Conservation (phyloP, 1,140 invertebrate species). For the Drosophila lini region DNA sequence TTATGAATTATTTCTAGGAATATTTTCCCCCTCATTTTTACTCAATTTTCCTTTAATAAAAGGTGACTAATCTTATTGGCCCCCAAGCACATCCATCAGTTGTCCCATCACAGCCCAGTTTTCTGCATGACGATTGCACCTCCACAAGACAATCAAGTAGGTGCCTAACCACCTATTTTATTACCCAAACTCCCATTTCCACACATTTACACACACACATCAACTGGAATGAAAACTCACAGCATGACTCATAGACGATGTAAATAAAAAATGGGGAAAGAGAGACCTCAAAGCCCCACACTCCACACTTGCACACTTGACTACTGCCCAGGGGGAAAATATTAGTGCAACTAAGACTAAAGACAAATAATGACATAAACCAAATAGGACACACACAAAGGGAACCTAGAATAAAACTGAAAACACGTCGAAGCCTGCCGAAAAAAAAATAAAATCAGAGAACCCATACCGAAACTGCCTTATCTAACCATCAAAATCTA, state of each 20-base stretch:
- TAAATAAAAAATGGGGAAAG: constrained; percentile 7
- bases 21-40: background rate
- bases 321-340: constrained; percentile 72
- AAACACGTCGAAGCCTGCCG: constrained; percentile 56
- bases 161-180: constrained; percentile 46
- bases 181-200: constrained; percentile 60
- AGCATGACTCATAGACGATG: constrained; percentile 64
- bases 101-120: constrained; percentile 1
- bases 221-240: constrained; percentile 28
- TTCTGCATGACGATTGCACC: constrained; percentile 25
- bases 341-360: constrained; percentile 77
- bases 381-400: constrained; percentile 53
- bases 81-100: constrained; percentile 22
- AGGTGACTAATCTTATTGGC: constrained; percentile 18
- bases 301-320: constrained; percentile 42
- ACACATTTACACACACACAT: constrained; percentile 60
- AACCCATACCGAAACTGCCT: constrained; percentile 37
- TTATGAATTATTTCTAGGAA: constrained; percentile 1
- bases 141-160: constrained; percentile 42
- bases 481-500: constrained; percentile 71
- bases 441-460: constrained; percentile 48
- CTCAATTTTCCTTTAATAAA: background rate
- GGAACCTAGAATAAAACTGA: constrained; percentile 2
- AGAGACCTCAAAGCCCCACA: constrained; percentile 10
- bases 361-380: constrained; percentile 75